Evolutionary conservation across 2,113 vertebrate species (phyloP).

Genomic region (Leptosomus discolor): DNA sequence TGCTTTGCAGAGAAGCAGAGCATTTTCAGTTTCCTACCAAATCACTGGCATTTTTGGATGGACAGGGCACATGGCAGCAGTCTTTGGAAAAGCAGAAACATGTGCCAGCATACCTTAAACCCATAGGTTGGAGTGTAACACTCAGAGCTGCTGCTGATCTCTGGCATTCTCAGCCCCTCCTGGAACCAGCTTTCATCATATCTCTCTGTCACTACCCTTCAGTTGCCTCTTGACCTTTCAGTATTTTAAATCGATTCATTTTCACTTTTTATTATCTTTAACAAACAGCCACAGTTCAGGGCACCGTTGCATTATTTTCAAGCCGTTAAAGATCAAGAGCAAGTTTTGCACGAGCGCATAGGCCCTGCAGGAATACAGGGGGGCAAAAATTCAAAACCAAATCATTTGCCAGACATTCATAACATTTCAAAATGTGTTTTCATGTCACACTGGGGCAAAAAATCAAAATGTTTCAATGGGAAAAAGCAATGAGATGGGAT

Average conservation of each 20-base stretch:
- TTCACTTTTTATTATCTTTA: background rate
- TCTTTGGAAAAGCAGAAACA: background rate
- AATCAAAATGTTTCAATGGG: background rate
- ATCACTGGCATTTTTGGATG: background rate
- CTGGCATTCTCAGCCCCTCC: background rate
- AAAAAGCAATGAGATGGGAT: constrained; percentile 2
- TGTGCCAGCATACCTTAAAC: background rate
- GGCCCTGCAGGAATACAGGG: background rate
- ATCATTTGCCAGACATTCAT: constrained; percentile 18
- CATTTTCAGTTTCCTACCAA: background rate
- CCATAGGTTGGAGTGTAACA: background rate
- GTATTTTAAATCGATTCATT: background rate
- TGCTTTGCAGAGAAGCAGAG: background rate
- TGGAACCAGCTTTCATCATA: background rate
- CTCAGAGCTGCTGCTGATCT: background rate
- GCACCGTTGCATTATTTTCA: background rate
- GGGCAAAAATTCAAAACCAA: constrained; percentile 5
- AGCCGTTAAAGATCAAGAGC: background rate
- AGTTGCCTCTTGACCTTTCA: background rate
- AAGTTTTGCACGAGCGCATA: background rate
- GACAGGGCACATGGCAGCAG: background rate
- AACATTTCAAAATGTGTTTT: constrained; percentile 36
- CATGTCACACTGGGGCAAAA: background rate
- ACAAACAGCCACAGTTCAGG: background rate
- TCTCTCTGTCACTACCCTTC: background rate